Evolutionary conservation across 2,797 vertebrate genomes (phyloP), one percentile per base, ranked within the genome.

Genomic region (Xenentodon cancila): DNA sequence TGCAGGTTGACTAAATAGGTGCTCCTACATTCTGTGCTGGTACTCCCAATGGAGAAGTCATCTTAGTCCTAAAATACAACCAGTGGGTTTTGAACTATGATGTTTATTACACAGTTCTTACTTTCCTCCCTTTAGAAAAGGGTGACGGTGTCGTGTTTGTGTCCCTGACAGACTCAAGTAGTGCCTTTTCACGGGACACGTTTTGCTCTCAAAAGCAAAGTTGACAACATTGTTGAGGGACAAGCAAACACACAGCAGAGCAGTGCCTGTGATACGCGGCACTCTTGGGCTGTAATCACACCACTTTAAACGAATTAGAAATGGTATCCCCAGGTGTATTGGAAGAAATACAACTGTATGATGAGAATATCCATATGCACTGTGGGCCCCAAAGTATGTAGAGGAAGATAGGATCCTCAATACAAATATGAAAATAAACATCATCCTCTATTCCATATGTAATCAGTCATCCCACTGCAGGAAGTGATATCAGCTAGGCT

Each of bases 341-440:
- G 21, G 59, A 82, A 13, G 65, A 85, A 90, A 88, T 84, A 89
- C 72, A 80, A 69, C 67, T 75, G 76, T 77, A 77, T 77, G 77
- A 89, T 90, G 92, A 80, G 85, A 87, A 85, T 89, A 84, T 88
- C 87, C 84, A 84, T 89, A 87, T 89, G 84, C 81, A 86, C 75
- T 81, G 79, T 72, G 68, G 75, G 72, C 48, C 63, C 64, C 68
- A 71, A 71, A 69, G 84, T 87, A 90, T 82, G 81, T 76, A 79
- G 77, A 63, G 55, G 47, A 55, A 90, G 91, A 93, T 92, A 90
- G 84, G 81, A 75, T 88, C 83, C 82, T 90, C 50, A 80, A 54
- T 67, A 73, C 78, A 88, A 92, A 78, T 89, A 81, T 85, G 75
- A 86, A 91, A 91, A 88, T 92, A 76, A 84, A 72, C 80, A 59